A percentile compares a stretch with the other conserved stretches of the same genome.
phyloP scores from a whole-genome alignment of 1,140 invertebrate genomes.

The Cydia fagiglandana region DNA sequence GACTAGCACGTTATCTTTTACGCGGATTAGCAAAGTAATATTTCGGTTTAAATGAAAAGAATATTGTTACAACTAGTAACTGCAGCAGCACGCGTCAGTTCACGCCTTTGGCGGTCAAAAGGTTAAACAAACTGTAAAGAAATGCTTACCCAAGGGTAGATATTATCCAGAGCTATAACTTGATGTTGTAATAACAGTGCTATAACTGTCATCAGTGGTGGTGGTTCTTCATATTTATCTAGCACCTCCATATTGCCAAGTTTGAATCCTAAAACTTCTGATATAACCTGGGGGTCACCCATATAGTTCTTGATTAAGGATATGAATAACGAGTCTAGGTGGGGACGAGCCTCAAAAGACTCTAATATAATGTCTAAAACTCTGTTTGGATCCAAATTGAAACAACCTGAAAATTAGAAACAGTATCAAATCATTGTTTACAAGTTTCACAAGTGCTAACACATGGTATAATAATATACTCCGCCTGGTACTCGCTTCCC shows the following conservation, averaged over 20 bases:
- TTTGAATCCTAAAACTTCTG: constrained; percentile 97
- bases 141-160: constrained; percentile 93
- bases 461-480: too few relatives aligned
- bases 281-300: constrained; percentile 84
- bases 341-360: constrained; percentile 94
- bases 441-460: too few relatives aligned
- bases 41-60: too few relatives aligned
- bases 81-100: background rate
- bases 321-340: constrained; percentile 89
- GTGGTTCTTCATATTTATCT: constrained; percentile 85
- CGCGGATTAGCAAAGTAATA: too few relatives aligned
- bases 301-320: constrained; percentile 92
- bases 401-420: constrained; percentile 89
- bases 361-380: constrained; percentile 98
- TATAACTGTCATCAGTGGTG: constrained; percentile 92
- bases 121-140: background rate
- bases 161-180: constrained; percentile 91
- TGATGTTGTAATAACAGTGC: constrained; percentile 93
- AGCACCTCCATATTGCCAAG: constrained; percentile 87
- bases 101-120: too few relatives aligned
- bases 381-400: constrained; percentile 99
- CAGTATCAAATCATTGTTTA: constrained; percentile 10
- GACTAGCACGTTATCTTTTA: too few relatives aligned
- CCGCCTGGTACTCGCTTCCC: too few relatives aligned
- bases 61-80: constrained; percentile 22